A percentile compares a stretch with the other conserved stretches of the same genome.
Conservation (phyloP, 2,797 vertebrate genomes). For the Argyrosomus regius region DNA sequence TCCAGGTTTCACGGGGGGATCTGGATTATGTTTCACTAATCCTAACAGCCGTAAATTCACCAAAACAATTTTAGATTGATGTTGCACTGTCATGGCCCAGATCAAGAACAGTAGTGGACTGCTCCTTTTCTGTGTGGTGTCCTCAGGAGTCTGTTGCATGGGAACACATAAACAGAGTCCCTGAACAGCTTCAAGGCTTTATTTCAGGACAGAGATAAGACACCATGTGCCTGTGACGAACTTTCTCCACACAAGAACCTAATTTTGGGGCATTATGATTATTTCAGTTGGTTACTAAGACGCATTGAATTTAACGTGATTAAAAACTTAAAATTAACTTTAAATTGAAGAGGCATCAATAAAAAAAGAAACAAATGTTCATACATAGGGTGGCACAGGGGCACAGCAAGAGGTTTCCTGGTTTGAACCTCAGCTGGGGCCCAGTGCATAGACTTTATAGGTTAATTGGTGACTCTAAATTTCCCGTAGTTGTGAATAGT, state of each 20-base stretch:
- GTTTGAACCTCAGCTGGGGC: too few relatives aligned
- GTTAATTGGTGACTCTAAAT: too few relatives aligned
- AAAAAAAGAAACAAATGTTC: too few relatives aligned
- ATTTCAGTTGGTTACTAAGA: conserved; percentile 8
- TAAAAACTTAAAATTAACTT: too few relatives aligned
- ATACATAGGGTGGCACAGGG: too few relatives aligned
- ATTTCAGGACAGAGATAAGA: conserved; percentile 57
- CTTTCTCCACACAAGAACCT: conserved; percentile 36
- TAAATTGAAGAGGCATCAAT: too few relatives aligned
- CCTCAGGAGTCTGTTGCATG: conserved; percentile 43
- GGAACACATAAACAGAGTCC: conserved; percentile 63
- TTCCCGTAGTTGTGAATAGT: too few relatives aligned
- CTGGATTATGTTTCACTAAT: conserved; percentile 70
- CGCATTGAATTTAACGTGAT: background rate
- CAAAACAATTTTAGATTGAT: conserved; percentile 59
- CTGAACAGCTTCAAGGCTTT: conserved; percentile 41
- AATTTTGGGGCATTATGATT: background rate
- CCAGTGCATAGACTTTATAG: too few relatives aligned
- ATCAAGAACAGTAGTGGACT: conserved; percentile 45
- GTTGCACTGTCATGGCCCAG: conserved; percentile 23
- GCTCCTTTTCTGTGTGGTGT: conserved; percentile 35
- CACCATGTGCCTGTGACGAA: conserved; percentile 46
- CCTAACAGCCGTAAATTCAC: conserved; percentile 58
- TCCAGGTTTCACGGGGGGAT: conserved; percentile 46
- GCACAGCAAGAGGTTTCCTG: too few relatives aligned